Evolutionary conservation across 2,797 vertebrate species (phyloP).

Genomic region (Lophius americanus): DNA sequence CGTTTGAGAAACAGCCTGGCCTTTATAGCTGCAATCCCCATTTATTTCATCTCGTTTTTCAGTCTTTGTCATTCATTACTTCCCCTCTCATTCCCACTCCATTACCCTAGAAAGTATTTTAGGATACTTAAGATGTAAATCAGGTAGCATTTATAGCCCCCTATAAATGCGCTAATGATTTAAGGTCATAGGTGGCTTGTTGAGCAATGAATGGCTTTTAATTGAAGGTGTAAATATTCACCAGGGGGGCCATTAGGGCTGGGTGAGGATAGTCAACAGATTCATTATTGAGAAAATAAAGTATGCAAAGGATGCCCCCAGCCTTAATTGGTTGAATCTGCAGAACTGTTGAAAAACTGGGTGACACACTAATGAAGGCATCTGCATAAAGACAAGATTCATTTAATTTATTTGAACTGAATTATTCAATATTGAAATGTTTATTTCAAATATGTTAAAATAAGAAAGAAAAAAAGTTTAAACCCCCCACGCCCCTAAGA

Average conservation of each 20-base stretch:
- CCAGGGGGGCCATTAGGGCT: constrained; percentile 26
- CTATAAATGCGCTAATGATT: constrained; percentile 38
- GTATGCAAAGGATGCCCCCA: constrained; percentile 26
- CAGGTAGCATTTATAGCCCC: constrained; percentile 13
- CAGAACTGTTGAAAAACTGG: constrained; percentile 14
- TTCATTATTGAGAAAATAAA: constrained; percentile 58
- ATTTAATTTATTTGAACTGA: too few relatives aligned
- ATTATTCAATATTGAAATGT: too few relatives aligned
- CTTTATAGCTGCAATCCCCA: not conserved
- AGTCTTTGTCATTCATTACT: constrained; percentile 4
- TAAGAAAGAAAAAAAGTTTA: too few relatives aligned
- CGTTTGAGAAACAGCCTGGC: not conserved
- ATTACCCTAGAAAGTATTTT: constrained; percentile 15
- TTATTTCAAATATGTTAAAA: too few relatives aligned
- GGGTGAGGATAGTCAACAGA: constrained; percentile 41
- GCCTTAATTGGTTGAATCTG: constrained; percentile 42
- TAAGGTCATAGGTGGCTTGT: constrained; percentile 59
- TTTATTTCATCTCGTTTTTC: not conserved
- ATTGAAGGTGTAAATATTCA: constrained; percentile 52
- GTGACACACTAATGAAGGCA: constrained; percentile 10
- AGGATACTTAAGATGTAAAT: constrained; percentile 38
- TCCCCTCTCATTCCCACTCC: not conserved
- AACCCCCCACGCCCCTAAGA: too few relatives aligned
- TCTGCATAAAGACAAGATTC: too few relatives aligned
- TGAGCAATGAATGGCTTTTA: constrained; percentile 50